Conservation (phyloP, 2,888 invertebrate species). For the Tigriopus californicus region DNA sequence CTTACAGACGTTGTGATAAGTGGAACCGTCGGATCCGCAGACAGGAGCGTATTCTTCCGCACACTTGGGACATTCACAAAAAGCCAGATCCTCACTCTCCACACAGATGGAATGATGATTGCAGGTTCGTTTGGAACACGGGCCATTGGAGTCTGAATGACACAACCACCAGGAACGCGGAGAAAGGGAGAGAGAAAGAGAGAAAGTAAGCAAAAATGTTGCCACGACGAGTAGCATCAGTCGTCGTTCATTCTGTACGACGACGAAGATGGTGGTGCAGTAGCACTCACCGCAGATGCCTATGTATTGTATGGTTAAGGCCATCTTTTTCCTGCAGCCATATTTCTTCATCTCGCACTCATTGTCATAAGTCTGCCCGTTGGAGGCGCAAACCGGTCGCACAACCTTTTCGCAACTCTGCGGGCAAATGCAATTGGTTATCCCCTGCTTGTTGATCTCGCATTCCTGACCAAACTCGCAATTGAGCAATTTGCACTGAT, state of each 20-base stretch:
- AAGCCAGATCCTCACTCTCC: constrained; percentile 44
- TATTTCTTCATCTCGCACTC: constrained; percentile 31
- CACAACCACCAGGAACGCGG: no score
- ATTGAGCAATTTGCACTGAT: constrained; percentile 59
- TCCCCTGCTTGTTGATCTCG: constrained; percentile 55
- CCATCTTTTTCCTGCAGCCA: constrained; percentile 32
- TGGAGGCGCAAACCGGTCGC: constrained; percentile 35
- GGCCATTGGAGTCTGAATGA: constrained; percentile 23
- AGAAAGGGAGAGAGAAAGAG: constrained; percentile 17
- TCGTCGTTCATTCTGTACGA: constrained; percentile 23
- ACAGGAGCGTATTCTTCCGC: constrained; percentile 66
- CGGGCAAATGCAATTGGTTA: constrained; percentile 66
- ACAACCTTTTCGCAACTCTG: constrained; percentile 52
- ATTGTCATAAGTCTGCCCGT: constrained; percentile 34
- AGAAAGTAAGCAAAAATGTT: not conserved
- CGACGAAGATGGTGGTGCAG: not conserved
- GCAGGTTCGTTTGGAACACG: constrained; percentile 36
- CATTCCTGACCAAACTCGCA: constrained; percentile 63
- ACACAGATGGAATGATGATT: constrained; percentile 57
- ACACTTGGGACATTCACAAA: constrained; percentile 66
- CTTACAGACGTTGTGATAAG: constrained; percentile 63
- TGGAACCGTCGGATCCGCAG: constrained; percentile 62
- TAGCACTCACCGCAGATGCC: constrained; percentile 43
- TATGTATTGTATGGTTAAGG: constrained; percentile 36
- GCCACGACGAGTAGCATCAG: no score